These are phyloP conservation scores for Cyclopterus lumpus DNA, from an alignment of 2,797 vertebrate species.

Conservation along the genomic window DNA sequence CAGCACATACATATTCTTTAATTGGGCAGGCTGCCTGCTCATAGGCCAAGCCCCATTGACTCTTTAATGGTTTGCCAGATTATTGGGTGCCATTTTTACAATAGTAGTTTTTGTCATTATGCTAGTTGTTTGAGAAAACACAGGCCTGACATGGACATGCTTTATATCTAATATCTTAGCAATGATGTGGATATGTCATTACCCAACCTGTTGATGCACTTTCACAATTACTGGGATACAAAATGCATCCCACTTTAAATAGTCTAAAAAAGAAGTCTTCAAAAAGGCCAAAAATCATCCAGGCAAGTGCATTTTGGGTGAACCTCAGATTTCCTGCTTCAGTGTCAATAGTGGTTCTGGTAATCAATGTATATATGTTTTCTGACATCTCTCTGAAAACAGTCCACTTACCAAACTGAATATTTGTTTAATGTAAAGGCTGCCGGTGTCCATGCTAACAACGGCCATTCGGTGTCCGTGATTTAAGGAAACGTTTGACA, in stretches of 20 bases:
- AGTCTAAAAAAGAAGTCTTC: not conserved
- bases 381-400: slow-evolving; percentile 25
- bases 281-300: not conserved
- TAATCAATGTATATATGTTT: slow-evolving; percentile 2
- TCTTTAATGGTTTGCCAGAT: slow-evolving; percentile 9
- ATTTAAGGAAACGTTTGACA: slow-evolving; percentile 14
- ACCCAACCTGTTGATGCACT: not conserved
- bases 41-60: not conserved
- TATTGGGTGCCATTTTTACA: slow-evolving; percentile 2
- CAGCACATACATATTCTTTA: slow-evolving; percentile 19
- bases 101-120: not conserved
- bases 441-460: slow-evolving; percentile 10
- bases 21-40: slow-evolving; percentile 12
- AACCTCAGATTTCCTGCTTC: slow-evolving; percentile 3
- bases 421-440: slow-evolving; percentile 19
- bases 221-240: not conserved
- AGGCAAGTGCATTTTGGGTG: not conserved
- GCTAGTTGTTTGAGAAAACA: slow-evolving; percentile 12
- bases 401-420: slow-evolving; percentile 3
- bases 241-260: not conserved
- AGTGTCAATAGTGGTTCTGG: not conserved
- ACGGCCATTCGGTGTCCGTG: slow-evolving; percentile 6
- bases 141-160: not conserved
- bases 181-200: not conserved
- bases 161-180: not conserved